Percentiles rank a stretch among this genome's conserved stretches.
Conservation (phyloP, 2,113 vertebrate species). For the Syngnathus floridae region DNA sequence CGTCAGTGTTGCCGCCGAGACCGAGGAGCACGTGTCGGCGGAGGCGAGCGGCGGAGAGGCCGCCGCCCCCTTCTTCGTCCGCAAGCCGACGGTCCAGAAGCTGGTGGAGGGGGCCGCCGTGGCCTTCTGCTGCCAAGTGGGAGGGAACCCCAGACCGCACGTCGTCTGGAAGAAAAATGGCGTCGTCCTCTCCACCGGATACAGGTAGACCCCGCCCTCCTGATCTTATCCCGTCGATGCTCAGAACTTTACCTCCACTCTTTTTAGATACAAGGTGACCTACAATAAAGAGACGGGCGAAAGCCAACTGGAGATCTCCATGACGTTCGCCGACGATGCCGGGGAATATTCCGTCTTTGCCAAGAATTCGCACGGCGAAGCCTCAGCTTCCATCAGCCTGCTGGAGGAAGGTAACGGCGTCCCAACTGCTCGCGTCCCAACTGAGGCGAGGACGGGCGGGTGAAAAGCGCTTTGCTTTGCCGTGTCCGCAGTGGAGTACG, state of each 20-base stretch:
- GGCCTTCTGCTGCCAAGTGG: slow-evolving; percentile 88
- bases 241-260: background rate
- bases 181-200: slow-evolving; percentile 87
- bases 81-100: slow-evolving; percentile 82
- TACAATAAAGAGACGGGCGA: slow-evolving; percentile 85
- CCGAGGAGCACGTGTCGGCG: slow-evolving; percentile 71
- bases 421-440: background rate
- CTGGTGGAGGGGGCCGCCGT: slow-evolving; percentile 89
- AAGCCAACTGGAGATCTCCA: slow-evolving; percentile 91
- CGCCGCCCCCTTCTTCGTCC: slow-evolving; percentile 81
- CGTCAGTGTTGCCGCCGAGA: slow-evolving; percentile 74
- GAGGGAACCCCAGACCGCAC: slow-evolving; percentile 89
- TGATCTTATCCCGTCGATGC: too few species aligned
- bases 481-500: slow-evolving; percentile 79
- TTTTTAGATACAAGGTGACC: slow-evolving; percentile 82
- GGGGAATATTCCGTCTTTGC: slow-evolving; percentile 85
- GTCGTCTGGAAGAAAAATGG: slow-evolving; percentile 95
- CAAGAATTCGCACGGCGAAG: slow-evolving; percentile 84
- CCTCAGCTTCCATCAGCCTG: slow-evolving; percentile 78
- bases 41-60: slow-evolving; percentile 73
- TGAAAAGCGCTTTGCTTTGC: background rate
- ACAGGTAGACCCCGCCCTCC: slow-evolving; percentile 60
- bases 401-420: slow-evolving; percentile 82
- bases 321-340: slow-evolving; percentile 93
- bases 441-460: background rate